Base-by-base conservation (phyloP, 2,888 invertebrate genomes). In the Amphipyra berbera region DNA sequence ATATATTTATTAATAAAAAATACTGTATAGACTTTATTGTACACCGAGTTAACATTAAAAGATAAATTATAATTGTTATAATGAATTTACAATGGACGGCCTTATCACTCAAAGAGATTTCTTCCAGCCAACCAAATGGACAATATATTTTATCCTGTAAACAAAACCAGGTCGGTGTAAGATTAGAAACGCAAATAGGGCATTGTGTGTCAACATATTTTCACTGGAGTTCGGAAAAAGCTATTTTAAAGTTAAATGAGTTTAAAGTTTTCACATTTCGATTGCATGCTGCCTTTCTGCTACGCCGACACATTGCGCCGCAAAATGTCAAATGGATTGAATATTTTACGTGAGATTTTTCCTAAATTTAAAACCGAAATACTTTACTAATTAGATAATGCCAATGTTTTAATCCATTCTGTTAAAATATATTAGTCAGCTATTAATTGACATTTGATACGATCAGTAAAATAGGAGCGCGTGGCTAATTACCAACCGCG, bases 191-290 rank as follows among this genome's bases (percentile, higher is more conserved):
- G 61, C 61, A 72, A 76, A 72, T 76, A 68, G 42, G 61, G 60
- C 61, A 69, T 70, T 72, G 72, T 78, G 68, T 63, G 79, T 73
- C 76, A 75, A 77, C 69, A 75, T 75, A 77, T 73, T 78, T 76
- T 61, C 60, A 69, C 61, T 64, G 52, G 72, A 79, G 82, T 78
- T 75, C 77, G 78, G 83, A 82, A 89, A 87, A 90, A 88, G 84
- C 85, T 74, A 89, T 89, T 89, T 88, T 85, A 89, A 91, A 91
- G 88, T 91, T 91, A 90, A 91, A 91, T 91, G 89, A 88, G 88
- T 88, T 88, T 73, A 82, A 88, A 88, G 81, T 85, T 88, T 81
- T 78, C 82, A 70, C 79, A 78, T 83, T 86, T 82, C 79, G 79
- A 89, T 86, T 85, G 84, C 81, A 73, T 61, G 63, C 73, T 69